Conservation (phyloP, 2,113 vertebrate species). For the Eclectus roratus region DNA sequence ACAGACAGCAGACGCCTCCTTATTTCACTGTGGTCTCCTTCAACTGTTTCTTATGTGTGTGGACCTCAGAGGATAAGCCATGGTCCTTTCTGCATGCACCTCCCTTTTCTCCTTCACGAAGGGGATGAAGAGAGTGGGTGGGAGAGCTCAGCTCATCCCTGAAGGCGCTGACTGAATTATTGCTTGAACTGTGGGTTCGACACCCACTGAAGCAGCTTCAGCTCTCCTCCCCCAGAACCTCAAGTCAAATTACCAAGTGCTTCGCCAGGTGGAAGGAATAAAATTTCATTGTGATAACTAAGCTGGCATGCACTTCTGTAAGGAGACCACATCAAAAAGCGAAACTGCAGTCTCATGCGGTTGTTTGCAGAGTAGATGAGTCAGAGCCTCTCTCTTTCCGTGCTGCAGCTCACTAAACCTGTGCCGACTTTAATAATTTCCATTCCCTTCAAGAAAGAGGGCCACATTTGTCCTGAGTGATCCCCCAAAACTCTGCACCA, state of each 20-base stretch:
- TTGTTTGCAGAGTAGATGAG: conserved; percentile 38
- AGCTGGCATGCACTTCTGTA: neutral
- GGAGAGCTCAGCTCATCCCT: neutral
- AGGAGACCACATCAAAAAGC: conserved; percentile 53
- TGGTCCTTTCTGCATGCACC: neutral
- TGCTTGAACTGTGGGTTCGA: neutral
- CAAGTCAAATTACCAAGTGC: neutral
- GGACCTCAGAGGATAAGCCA: neutral
- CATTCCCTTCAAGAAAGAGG: neutral
- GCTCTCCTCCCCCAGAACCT: neutral
- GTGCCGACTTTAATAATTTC: neutral
- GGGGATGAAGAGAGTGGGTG: neutral
- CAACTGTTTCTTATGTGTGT: neutral
- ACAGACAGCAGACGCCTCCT: neutral
- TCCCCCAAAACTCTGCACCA: neutral
- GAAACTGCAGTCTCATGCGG: conserved; percentile 61
- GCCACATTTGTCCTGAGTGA: neutral
- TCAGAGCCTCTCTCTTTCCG: conserved; percentile 37
- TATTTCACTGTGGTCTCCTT: neutral
- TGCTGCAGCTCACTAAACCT: neutral
- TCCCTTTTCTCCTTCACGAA: neutral
- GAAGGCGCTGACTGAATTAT: neutral
- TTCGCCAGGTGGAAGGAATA: conserved; percentile 19
- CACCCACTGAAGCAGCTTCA: neutral
- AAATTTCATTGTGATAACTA: neutral